Conservation (phyloP, 37 sponge, comb jelly and placozoan species). For the Theonella swinhoei region DNA sequence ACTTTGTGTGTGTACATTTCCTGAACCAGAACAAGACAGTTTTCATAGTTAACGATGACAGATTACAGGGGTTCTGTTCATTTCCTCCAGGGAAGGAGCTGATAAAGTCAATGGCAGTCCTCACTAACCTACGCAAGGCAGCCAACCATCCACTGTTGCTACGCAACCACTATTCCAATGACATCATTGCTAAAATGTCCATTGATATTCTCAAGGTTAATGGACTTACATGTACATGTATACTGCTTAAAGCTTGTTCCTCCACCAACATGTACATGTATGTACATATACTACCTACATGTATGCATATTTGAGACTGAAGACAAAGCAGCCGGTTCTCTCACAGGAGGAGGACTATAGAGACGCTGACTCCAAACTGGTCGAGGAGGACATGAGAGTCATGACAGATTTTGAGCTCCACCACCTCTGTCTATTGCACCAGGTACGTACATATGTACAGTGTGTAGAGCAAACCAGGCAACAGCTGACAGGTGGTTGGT, state of each 20-base stretch:
- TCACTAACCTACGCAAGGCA: constrained; percentile 53
- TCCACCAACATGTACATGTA: no score
- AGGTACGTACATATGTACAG: constrained; percentile 31
- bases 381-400: constrained; percentile 63
- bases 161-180: constrained; percentile 33
- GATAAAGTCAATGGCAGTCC: constrained; percentile 13
- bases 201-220: constrained; percentile 40
- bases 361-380: constrained; percentile 44
- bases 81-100: background rate
- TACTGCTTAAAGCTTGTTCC: no score
- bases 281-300: no score
- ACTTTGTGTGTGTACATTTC: no score
- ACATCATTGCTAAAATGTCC: constrained; percentile 30
- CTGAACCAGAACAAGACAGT: background rate
- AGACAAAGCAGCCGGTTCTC: background rate
- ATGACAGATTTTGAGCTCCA: constrained; percentile 80
- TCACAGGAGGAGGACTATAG: constrained; percentile 38
- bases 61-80: background rate
- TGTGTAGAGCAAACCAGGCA: no score
- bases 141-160: constrained; percentile 58
- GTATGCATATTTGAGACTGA: no score
- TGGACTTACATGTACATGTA: no score
- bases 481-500: background rate
- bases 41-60: background rate
- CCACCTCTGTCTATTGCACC: constrained; percentile 19